Evolutionary conservation across 2,888 invertebrate genomes (phyloP), one percentile per base, ranked within the genome.

Genomic region (Agriopis marginaria): DNA sequence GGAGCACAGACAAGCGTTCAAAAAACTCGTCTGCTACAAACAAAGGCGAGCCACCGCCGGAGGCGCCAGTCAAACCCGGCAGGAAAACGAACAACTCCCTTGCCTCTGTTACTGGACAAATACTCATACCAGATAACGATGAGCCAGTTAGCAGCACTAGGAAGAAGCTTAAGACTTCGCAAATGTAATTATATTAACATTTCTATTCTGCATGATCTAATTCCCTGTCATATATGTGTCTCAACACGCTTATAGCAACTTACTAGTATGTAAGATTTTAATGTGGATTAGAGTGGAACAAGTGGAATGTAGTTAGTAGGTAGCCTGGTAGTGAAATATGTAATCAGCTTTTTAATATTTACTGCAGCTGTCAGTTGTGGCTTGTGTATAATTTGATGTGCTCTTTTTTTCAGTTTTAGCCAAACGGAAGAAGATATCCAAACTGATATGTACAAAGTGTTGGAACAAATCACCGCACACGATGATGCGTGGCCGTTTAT

Each of bases 401-500:
- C 23, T 51, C 8, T 44, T 61, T 23, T 32, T 65, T 71, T 17
- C 90, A 97, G 97, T 87, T 97, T 97, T 88, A 96, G 96, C 80
- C 97, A 97, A 92, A 96, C 96, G 56, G 97, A 97, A 77, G 98
- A 98, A 85, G 98, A 98, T 82, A 95, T 98, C 68, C 96, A 97
- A 86, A 97, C 97, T 66, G 98, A 98, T 61, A 97, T 98, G 97
- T 97, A 98, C 89, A 98, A 98, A 95, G 98, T 99, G 68, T 93
- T 99, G 68, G 97, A 98, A 86, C 96, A 97, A 82, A 95, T 99
- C 50, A 97, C 97, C 82, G 96, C 97, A 80, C 98, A 98, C 86
- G 96, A 97, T 68, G 98, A 99, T 86, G 98, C 98, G 0, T 99
- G 98, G 98, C 98, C 98, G 0, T 99, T 99, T 89, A 95, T 97